Evolutionary conservation across 2,797 vertebrate species (phyloP), one percentile per base, ranked within the genome.

Genomic region (Argyrosomus regius): DNA sequence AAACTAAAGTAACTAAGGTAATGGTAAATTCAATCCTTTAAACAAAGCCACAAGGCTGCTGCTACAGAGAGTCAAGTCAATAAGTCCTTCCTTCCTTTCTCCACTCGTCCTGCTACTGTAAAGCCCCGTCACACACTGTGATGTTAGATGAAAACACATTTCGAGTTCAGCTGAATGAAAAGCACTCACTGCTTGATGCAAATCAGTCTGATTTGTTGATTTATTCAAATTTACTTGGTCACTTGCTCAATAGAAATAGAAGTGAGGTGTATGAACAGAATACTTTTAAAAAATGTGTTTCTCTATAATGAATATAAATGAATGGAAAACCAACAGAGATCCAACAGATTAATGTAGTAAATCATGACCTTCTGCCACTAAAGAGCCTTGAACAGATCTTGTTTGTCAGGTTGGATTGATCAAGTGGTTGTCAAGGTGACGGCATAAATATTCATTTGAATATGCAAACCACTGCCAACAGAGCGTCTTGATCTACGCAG

Each of bases 41-140:
- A 84, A 69, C 31, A 72, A 60, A 72, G 46, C 35, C 26, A 26
- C 48, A 22, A 5, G 2, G 13, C 52, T 58, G 65, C 43, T 62
- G 61, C 61, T 64, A 73, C 72, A 67, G 24, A 59, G 22, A 22
- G 72, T 63, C 72, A 48, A 53, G 72, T 76, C 53, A 69, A 72
- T 80, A 77, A 60, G 70, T 66, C 22, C 50, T 28, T 22, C 31
- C 35, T 46, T 59, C 22, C 12, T 18, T 41, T 8, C 69, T 24
- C 22, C 49, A 9, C 31, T 60, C n/a, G 20, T 7, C 31, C 54
- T 22, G 41, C 70, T 45, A 24, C 5, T 26, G 26, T 20, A 61
- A 61, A 12, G 9, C 39, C 10, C 48, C 43, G 17, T 65, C 31
- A 50, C 22, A 61, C 20, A 46, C 20, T 9, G 10, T 41, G n/a